phyloP scores from a whole-genome alignment of 2,888 invertebrate species.

The Ectemnius cavifrons region DNA sequence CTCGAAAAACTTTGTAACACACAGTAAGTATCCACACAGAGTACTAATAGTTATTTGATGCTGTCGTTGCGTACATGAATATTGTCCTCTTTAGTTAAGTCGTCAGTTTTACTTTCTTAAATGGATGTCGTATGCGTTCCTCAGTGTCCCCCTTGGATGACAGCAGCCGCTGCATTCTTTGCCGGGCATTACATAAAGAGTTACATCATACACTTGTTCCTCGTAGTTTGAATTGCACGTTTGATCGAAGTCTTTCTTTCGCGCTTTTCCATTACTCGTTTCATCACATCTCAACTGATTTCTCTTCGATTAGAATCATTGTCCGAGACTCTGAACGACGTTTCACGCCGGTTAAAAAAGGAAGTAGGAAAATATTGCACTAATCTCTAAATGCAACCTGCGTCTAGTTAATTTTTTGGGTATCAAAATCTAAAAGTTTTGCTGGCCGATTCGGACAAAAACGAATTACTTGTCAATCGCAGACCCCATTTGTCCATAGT shows the following conservation, averaged over 20 bases:
- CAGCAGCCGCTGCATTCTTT: no score
- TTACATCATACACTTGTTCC: no score
- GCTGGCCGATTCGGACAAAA: conserved; percentile 23
- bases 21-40: conserved; percentile 22
- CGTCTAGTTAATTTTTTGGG: conserved; percentile 10
- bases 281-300: background rate
- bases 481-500: conserved; percentile 26
- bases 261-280: background rate
- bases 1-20: no score
- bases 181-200: no score
- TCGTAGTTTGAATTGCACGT: background rate
- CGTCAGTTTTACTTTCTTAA: conserved; percentile 30
- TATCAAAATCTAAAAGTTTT: conserved; percentile 11
- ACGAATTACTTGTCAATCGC: conserved; percentile 36
- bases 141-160: no score
- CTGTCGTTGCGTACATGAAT: conserved; percentile 30
- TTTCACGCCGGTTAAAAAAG: background rate
- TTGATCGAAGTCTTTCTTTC: background rate
- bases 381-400: conserved; percentile 39
- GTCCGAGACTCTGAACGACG: background rate
- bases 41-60: conserved; percentile 28
- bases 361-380: conserved; percentile 49
- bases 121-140: no score
- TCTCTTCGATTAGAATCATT: no score
- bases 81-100: conserved; percentile 25